Evolutionary conservation across 2,797 vertebrate genomes (phyloP).

Genomic region (Acanthurus lineatus): DNA sequence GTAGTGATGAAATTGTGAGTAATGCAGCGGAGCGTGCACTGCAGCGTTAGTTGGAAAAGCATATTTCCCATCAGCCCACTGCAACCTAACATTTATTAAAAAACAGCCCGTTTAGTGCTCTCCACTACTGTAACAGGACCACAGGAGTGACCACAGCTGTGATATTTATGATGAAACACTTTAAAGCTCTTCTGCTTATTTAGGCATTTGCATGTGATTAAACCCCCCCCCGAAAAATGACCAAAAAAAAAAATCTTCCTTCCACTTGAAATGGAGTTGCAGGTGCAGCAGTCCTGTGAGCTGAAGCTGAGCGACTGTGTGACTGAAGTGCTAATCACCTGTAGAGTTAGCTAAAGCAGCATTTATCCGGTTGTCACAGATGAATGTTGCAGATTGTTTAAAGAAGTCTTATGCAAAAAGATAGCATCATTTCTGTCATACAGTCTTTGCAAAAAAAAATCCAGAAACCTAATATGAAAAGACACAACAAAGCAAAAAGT

Average conservation of each 20-base stretch:
- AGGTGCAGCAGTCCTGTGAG: slow-evolving; percentile 11
- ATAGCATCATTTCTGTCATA: slow-evolving; percentile 23
- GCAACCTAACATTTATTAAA: slow-evolving; percentile 62
- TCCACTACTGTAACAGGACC: slow-evolving; percentile 60
- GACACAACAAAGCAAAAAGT: slow-evolving; percentile 41
- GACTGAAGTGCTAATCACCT: slow-evolving; percentile 38
- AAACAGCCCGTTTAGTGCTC: slow-evolving; percentile 66
- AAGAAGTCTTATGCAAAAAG: slow-evolving; percentile 18
- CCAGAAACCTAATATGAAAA: slow-evolving; percentile 25
- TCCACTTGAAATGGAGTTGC: slow-evolving; percentile 9
- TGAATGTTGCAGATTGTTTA: slow-evolving; percentile 26
- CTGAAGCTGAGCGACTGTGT: slow-evolving; percentile 16
- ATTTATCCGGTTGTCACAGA: slow-evolving; percentile 22
- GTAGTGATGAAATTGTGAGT: slow-evolving; percentile 76
- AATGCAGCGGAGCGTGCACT: slow-evolving; percentile 53
- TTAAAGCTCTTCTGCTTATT: slow-evolving; percentile 47
- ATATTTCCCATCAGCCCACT: slow-evolving; percentile 50
- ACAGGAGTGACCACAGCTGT: slow-evolving; percentile 66
- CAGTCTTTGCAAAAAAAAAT: slow-evolving; percentile 7
- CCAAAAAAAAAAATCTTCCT: not conserved
- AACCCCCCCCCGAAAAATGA: not conserved
- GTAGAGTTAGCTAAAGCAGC: slow-evolving; percentile 16
- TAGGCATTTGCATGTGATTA: slow-evolving; percentile 32
- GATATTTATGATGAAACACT: slow-evolving; percentile 58
- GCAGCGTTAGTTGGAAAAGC: slow-evolving; percentile 27